Evolutionary conservation across 2,888 invertebrate genomes (phyloP).

Genomic region (Eurois occulta): DNA sequence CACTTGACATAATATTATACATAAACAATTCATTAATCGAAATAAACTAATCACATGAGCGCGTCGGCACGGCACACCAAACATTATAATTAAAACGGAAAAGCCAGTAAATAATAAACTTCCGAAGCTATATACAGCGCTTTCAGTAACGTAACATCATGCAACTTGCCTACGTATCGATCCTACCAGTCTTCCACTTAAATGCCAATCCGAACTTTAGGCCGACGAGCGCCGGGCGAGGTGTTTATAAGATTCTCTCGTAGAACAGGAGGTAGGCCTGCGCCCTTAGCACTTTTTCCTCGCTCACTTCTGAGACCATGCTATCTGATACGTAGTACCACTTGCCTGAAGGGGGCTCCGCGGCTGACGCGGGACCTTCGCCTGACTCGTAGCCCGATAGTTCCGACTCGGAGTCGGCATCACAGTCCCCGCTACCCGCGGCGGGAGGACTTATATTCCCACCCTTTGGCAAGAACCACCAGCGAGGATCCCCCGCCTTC

Average conservation of each 20-base stretch:
- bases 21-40: conserved; percentile 64
- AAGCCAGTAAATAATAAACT: conserved; percentile 63
- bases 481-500: conserved; percentile 91
- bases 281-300: conserved; percentile 94
- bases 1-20: conserved; percentile 62
- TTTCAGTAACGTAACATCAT: conserved; percentile 64
- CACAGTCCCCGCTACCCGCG: conserved; percentile 83
- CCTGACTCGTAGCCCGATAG: conserved; percentile 90
- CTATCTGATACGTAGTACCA: conserved; percentile 99
- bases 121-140: conserved; percentile 82
- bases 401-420: conserved; percentile 90
- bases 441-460: conserved; percentile 89
- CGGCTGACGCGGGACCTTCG: conserved; percentile 80
- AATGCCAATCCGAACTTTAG: conserved; percentile 80
- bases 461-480: conserved; percentile 93
- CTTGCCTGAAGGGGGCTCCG: conserved; percentile 91
- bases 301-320: conserved; percentile 94
- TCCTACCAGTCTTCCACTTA: conserved; percentile 84
- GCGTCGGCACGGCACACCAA: conserved; percentile 49
- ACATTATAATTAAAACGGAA: conserved; percentile 59
- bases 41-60: conserved; percentile 58
- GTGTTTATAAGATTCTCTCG: conserved; percentile 95
- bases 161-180: conserved; percentile 67
- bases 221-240: conserved; percentile 57
- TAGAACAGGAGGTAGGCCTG: conserved; percentile 99